phyloP scores from a whole-genome alignment of 2,888 invertebrate genomes.

The Mimachlamys varia region DNA sequence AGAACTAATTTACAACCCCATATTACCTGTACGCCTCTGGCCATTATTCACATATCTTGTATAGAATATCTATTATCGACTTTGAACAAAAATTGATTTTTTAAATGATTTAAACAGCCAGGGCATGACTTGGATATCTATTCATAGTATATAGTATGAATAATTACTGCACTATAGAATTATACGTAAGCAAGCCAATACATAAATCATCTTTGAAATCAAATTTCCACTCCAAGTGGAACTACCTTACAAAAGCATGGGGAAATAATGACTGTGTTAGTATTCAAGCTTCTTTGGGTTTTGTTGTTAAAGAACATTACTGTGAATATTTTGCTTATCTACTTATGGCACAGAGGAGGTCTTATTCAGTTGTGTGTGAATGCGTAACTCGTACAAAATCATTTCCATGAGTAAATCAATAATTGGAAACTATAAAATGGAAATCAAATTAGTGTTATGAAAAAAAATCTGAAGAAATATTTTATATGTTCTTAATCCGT shows the following conservation, averaged over 20 bases:
- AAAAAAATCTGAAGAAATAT: too few relatives aligned
- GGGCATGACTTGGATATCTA: slow-evolving; percentile 1
- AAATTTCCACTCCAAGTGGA: neutral
- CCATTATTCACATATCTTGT: neutral
- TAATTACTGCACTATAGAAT: neutral
- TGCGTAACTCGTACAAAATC: too few relatives aligned
- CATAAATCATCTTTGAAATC: slow-evolving; percentile 2
- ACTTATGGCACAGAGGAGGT: neutral
- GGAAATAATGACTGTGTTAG: neutral
- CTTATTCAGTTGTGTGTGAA: neutral
- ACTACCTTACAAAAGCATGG: neutral
- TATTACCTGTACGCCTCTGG: neutral
- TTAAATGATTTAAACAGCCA: neutral
- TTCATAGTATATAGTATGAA: neutral
- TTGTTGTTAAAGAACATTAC: neutral
- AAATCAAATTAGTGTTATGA: too few relatives aligned
- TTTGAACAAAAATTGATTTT: slow-evolving; percentile 25
- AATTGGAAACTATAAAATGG: too few relatives aligned
- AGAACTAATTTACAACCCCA: neutral
- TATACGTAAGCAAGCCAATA: neutral
- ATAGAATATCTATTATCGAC: neutral
- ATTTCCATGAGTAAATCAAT: too few relatives aligned
- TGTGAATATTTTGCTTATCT: neutral
- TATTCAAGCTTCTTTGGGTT: neutral
- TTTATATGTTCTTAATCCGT: too few relatives aligned